Evolutionary conservation across 2,113 vertebrate genomes (phyloP), one percentile per base, ranked within the genome.

Genomic region (Egretta garzetta): DNA sequence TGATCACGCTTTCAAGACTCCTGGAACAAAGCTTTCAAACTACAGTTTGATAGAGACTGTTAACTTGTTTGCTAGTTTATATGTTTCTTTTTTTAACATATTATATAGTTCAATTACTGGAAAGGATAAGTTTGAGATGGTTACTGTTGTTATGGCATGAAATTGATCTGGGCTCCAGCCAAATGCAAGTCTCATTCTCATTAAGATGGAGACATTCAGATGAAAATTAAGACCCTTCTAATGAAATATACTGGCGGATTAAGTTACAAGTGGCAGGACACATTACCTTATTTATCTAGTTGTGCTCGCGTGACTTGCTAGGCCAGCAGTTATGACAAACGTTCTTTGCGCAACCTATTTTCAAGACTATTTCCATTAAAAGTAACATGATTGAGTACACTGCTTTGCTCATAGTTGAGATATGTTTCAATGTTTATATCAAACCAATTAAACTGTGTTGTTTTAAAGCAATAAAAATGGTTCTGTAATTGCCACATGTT

Each of bases 221-320:
- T 96, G 88, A 97, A 97, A 97, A 97, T 96, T 95, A 96, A 97
- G 96, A 92, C 68, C 82, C 74, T 91, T 95, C 77, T 88, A 94
- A 96, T 95, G 81, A 97, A 96, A 93, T 76, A 83, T 71, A 73
- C 17, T 77, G 27, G 68, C 91, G 43, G 80, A 98, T 94, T 93
- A 95, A 95, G 90, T 98, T 98, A 94, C 96, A 96, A 98, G 97
- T 88, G 63, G 70, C 96, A 97, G 97, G 96, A 96, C 86, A 86
- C 77, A 86, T 96, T 95, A 95, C 96, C 84, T 88, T 67, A 95
- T 96, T 96, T 91, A 96, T 96, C 95, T 95, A 82, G 89, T 71
- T 89, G 91, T n/a, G 74, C 73, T 35, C 27, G 39, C 80, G 53
- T 92, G 95, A 86, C 83, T 93, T 96, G 96, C 93, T 97, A 91